Base-by-base conservation (phyloP, 2,113 vertebrate species). In the Sceloporus undulatus region DNA sequence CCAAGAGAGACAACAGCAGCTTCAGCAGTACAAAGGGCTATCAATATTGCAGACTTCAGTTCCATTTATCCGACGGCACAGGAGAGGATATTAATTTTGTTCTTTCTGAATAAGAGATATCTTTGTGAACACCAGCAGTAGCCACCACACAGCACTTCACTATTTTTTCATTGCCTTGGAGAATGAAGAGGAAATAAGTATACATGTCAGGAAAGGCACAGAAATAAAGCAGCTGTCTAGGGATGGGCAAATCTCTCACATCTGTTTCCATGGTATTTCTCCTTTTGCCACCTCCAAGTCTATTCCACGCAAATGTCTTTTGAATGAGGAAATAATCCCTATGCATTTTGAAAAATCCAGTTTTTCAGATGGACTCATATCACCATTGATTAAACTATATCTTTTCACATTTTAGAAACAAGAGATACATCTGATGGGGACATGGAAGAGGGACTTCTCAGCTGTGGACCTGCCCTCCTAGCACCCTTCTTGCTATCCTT, bases 31-130 rank as follows among this genome's bases (percentile, higher is more conserved):
- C 40, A 34, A n/a, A 83, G 4, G 29, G 9, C 27, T 70, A 54
- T 84, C 38, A 9, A 73, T 84, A 84, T 62, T 77, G 25, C 48
- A 79, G 77, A 79, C 77, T 79, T 79, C 77, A 79, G 42, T 54
- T 79, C 77, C 77, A 54, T 54, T 52, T 29, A 79, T 25, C 78
- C 59, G 54, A 59, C 54, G 21, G 54, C 16, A 10, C 42, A 83
- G 27, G 42, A 70, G 40, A 11, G 19, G 59, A 82, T 82, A 82
- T 82, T 81, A 66, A 65, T 81, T 65, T 82, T 65, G 79, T 81
- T 62, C 34, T 3, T 21, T 65, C 79, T 38, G 79, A 65, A 40
- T 25, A 27, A 34, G 16, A 66, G 65, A 38, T 6, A 40, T 21
- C n/a, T 38, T 82, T 65, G 79, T 6, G 23, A 66, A 21, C 19